Base-by-base conservation (phyloP, 2,888 invertebrate genomes). In the Xestoiulus laeticollis region DNA sequence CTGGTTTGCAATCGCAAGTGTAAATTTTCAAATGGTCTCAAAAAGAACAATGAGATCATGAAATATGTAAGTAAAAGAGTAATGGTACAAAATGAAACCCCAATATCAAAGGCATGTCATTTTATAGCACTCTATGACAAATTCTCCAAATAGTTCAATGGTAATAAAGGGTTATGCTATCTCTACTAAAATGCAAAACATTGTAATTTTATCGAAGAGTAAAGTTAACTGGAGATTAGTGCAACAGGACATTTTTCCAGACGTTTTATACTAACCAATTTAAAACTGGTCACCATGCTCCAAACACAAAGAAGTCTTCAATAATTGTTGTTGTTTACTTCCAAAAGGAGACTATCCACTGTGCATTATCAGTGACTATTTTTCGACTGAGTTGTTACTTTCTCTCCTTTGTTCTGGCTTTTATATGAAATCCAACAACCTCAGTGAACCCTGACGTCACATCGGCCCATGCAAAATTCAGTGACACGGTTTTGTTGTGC, bases 201-300 rank as follows among this genome's bases (percentile, higher is more conserved):
- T 0, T 38, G 38, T 0, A 38, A 38, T 38, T 38, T 38, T 0
- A 38, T 38, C 8, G 38, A 8, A 8, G 38, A 48, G 19, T 48
- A 12, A 59, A 59, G 16, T 68, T 26, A 68, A 68, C 68, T 26
- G 59, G n/a, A 22, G 22, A 1, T 59, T 59, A 59, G 22, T 26
- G 26, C 4, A 30, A 2, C 30, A 6, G 78, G 0, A 30, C 14
- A 16, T 14, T 14, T 2, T 32, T 6, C 68, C 68, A 30, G 16
- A 19, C n/a, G 14, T 38, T 26, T 68, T 14, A 78, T 78, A 78
- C 78, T 78, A 78, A 78, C 78, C 78, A 78, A 78, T 32, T 78
- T 78, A 26, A 78, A 32, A 30, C 78, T 32, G 78, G 30, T 26
- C 30, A 30, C 78, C 78, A 78, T 78, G 26, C 3, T 68, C 26